phyloP scores from a whole-genome alignment of 2,888 invertebrate genomes.

The Apotomis capreana region DNA sequence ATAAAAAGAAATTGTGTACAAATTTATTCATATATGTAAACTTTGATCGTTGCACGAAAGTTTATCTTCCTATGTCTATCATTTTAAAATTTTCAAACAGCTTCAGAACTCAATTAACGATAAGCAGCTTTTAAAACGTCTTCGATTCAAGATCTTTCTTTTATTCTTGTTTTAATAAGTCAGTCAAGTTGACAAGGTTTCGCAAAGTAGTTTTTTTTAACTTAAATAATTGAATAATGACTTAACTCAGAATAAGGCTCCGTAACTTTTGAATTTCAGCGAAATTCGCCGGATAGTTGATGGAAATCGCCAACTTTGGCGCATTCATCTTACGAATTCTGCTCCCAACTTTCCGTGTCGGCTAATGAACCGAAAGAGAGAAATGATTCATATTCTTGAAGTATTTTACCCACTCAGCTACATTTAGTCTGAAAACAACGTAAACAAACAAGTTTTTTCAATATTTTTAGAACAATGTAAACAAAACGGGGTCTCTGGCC shows the following conservation, averaged over 20 bases:
- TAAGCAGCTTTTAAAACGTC: no score
- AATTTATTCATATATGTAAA: no score
- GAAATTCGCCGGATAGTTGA: constrained; percentile 36
- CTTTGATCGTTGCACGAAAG: no score
- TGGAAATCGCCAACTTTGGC: constrained; percentile 35
- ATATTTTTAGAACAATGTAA: constrained; percentile 3
- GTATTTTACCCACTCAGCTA: constrained; percentile 5
- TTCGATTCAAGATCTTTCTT: no score
- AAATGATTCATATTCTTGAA: constrained; percentile 16
- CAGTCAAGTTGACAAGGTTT: neutral
- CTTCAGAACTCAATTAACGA: no score
- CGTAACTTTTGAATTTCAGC: constrained; percentile 31
- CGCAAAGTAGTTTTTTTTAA: neutral
- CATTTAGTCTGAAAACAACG: neutral
- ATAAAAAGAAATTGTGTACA: no score
- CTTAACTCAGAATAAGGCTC: constrained; percentile 18
- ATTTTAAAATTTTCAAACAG: no score
- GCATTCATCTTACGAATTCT: constrained; percentile 33
- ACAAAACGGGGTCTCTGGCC: neutral
- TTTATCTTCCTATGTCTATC: no score
- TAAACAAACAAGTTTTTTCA: constrained; percentile 10
- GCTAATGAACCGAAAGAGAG: constrained; percentile 29
- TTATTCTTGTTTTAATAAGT: neutral
- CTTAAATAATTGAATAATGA: neutral
- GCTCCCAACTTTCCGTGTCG: constrained; percentile 28